Evolutionary conservation across 2,113 vertebrate genomes (phyloP), one percentile per base, ranked within the genome.

Genomic region (Taurulus bubalis): DNA sequence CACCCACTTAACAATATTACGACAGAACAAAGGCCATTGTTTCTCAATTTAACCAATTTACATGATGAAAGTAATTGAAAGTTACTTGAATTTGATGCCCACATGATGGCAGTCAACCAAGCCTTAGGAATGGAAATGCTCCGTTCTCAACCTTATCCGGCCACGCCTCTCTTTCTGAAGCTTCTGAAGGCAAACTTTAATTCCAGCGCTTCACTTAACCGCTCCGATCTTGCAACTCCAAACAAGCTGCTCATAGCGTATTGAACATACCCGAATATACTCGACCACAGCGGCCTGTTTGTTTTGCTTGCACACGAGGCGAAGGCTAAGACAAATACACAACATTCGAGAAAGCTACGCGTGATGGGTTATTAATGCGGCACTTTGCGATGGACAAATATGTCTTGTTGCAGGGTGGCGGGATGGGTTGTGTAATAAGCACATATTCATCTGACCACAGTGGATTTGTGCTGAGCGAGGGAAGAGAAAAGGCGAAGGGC

Each of bases 321-420:
- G 30, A 76, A 78, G 49, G 60, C 82, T 71, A 71, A 87, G 72
- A 87, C 73, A 88, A 88, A 90, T 76, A 89, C 42, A 85, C 80
- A 75, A 68, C 70, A 3, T 73, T 80, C 3, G 75, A 81, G 83
- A 85, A 91, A 85, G 89, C 77, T 75, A 51, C 40, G 10, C 11
- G 28, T 83, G 82, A 92, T 87, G 82, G 74, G 77, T 80, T 88
- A 88, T 87, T 91, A 89, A 90, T 80, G 77, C 47, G 0, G 82
- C 79, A 71, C 83, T 91, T 89, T 91, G 87, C 89, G 82, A 88
- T 68, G 82, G 85, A 88, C 87, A 91, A 90, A 81, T 87, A 89
- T 79, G 84, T 90, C 84, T 86, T 47, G 69, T 67, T 53, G 66
- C 63, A 71, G 76, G 76, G 67, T 53, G 75, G 38, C 22, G 3